Evolutionary conservation across 2,113 vertebrate species (phyloP).

Genomic region (Charadrius vociferus): DNA sequence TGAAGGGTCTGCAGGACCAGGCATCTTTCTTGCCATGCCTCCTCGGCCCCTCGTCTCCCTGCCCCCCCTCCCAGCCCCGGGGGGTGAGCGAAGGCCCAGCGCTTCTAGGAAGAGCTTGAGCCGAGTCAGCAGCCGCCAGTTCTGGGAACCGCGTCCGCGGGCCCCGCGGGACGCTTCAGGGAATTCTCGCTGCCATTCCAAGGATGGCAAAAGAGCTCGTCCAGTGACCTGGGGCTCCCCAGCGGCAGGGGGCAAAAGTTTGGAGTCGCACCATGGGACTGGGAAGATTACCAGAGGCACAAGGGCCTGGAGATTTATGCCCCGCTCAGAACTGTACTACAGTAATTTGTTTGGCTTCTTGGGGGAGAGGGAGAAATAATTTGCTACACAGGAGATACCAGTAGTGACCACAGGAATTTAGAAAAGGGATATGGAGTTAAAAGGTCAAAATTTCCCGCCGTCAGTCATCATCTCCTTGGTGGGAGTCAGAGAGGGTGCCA

Average conservation of each 20-base stretch:
- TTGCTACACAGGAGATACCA: slow-evolving; percentile 37
- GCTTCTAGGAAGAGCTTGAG: slow-evolving; percentile 57
- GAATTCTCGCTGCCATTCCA: slow-evolving; percentile 70
- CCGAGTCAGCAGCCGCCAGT: slow-evolving; percentile 49
- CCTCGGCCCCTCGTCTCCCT: background rate
- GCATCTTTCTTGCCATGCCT: background rate
- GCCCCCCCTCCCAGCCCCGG: background rate
- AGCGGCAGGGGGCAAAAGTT: background rate
- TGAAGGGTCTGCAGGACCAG: fast-evolving
- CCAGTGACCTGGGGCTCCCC: slow-evolving; percentile 44
- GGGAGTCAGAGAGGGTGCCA: background rate
- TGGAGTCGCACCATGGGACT: background rate
- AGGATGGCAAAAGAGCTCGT: slow-evolving; percentile 57
- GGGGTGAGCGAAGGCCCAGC: background rate
- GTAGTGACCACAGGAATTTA: slow-evolving; percentile 57
- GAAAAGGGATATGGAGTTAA: slow-evolving; percentile 48
- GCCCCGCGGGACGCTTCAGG: slow-evolving; percentile 52
- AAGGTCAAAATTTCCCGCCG: slow-evolving; percentile 43
- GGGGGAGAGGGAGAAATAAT: background rate
- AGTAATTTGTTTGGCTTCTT: slow-evolving; percentile 32
- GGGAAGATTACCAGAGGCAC: background rate
- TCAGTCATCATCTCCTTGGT: slow-evolving; percentile 25
- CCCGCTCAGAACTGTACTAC: background rate
- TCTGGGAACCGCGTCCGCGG: slow-evolving; percentile 39
- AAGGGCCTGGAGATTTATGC: slow-evolving; percentile 36